Base-by-base conservation (phyloP, 2,888 invertebrate genomes). In the Chrysina gloriosa region DNA sequence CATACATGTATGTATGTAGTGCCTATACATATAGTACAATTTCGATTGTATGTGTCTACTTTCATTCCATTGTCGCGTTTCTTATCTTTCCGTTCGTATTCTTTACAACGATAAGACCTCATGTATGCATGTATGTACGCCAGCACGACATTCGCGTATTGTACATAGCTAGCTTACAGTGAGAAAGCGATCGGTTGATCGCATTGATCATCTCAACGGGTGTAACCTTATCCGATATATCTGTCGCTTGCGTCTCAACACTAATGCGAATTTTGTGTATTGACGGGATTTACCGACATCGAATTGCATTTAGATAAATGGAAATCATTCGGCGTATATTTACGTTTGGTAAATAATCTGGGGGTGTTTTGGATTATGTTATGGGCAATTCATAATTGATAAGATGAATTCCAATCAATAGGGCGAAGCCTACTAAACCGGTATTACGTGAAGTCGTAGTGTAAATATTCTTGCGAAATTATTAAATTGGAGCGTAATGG, bases 211-310 rank as follows among this genome's bases (percentile, higher is more conserved):
- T 42, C 42, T 42, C 27, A 61, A 25, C 39, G 58, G 23, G 27
- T 11, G 16, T 61, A 61, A 61, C 29, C 58, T 61, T 61, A 61
- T 61, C 58, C 58, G 42, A n/a, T 9, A 19, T 11, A n/a, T 29
- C 31, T n/a, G 16, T 9, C 31, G 52, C 31, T 14, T 19, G 52
- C 2, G 9, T 39, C 39, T 23, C 39, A 23, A 39, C 39, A 58
- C 39, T 58, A 58, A 58, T 58, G 58, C 39, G 58, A 58, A 39
- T 58, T 58, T 58, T 25, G 58, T 58, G 58, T 58, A 58, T 58
- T 42, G 58, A 14, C 39, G 14, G 58, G 39, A 39, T 58, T 58
- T 58, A 58, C 39, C 14, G 25, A 9, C 23, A 25, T 25, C 1
- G 11, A 11, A 27, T 39, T 9, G 19, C 16, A 45, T 61, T 61